Base-by-base conservation (phyloP, 2,113 vertebrate genomes). In the Sorex araneus region DNA sequence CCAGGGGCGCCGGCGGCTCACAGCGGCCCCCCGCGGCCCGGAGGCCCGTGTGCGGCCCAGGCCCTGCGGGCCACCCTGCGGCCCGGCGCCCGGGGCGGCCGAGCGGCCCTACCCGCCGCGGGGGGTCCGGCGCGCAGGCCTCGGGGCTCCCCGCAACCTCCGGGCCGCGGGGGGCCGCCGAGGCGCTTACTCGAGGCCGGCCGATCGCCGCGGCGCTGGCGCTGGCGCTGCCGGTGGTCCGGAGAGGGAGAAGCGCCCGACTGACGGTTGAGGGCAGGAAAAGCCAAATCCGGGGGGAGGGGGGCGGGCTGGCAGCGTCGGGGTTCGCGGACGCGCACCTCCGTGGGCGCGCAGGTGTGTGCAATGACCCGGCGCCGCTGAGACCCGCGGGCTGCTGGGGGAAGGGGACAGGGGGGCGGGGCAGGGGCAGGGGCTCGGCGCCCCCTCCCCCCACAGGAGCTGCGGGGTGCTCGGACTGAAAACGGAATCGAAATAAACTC, bases 11-110 rank as follows among this genome's bases (percentile, higher is more conserved):
- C 5, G 40, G 75, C 94, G 23, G 89, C 71, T n/a, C 69, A 76
- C 94, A 95, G 97, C 97, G 95, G 97, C 96, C 82, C 95, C 92
- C 93, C n/a, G 94, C 93, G 96, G 94, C 86, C 91, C 80, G 96
- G 97, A 96, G 96, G 97, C 54, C 50, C 76, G 76, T 40, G 0
- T 6, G 50, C 23, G 0, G 63, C 89, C 30, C 34, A 77, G 25
- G 80, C 87, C 34, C 54, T 3, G 15, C 23, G 12, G 64, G 60
- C 85, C 40, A 30, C 36, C 67, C 0, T 3, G 21, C 2, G 1
- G 13, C 64, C 50, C 32, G 60, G 79, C 21, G 27, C 27, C 19
- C 15, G 0, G 15, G 25, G 36, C 30, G 0, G 21, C 36, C 19
- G 16, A 36, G 6, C 27, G 23, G 23, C 18, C 32, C 73, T 1